Conservation (phyloP, 2,113 vertebrate genomes). For the Otolemur garnettii region DNA sequence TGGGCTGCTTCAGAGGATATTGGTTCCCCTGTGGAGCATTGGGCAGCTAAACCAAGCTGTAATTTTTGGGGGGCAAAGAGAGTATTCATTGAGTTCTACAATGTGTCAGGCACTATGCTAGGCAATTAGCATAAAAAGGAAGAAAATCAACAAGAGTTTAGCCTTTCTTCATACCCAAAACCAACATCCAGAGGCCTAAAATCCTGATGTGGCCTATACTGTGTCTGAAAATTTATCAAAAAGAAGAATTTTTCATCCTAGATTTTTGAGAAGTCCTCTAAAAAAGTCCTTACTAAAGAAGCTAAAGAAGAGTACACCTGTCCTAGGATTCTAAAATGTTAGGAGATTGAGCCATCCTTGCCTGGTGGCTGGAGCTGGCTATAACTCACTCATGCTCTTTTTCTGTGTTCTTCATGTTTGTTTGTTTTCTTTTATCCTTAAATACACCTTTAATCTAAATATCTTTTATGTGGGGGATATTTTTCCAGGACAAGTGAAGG, state of each 20-base stretch:
- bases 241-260: not conserved
- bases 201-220: not conserved
- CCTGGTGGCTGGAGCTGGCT: not conserved
- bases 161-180: not conserved
- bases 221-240: not conserved
- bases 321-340: not conserved
- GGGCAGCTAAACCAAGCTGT: not conserved
- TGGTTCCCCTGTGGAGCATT: not conserved
- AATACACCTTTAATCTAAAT: constrained; percentile 38
- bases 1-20: not conserved
- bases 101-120: not conserved
- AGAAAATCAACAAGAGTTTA: not conserved
- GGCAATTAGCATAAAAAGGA: not conserved
- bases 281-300: not conserved
- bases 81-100: not conserved
- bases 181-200: not conserved
- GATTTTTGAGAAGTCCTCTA: constrained; percentile 12
- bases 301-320: not conserved
- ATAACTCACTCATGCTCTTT: not conserved
- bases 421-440: not conserved
- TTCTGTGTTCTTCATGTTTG: not conserved
- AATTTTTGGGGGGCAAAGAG: not conserved
- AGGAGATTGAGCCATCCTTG: not conserved
- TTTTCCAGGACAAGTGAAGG: constrained; percentile 55
- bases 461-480: not conserved